Conservation (phyloP, 2,113 vertebrate species). For the Phrynocephalus versicolor region DNA sequence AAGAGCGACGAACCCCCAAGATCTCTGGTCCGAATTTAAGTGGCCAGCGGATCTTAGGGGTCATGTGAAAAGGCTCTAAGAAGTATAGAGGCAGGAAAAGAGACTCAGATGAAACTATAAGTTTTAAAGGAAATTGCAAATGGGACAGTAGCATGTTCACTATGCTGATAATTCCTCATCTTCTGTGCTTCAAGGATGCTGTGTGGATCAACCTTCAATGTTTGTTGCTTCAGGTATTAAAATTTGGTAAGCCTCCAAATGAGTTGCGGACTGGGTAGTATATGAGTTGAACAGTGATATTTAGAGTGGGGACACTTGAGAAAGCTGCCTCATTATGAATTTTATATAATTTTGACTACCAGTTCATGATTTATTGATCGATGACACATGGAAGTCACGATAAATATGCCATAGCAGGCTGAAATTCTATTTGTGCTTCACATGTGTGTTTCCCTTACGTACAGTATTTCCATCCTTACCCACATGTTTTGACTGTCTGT, state of each 20-base stretch:
- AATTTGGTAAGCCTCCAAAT: neutral
- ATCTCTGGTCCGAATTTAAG: no score
- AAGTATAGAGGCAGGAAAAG: neutral
- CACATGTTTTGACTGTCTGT: constrained; percentile 41
- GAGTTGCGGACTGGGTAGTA: neutral
- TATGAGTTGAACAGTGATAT: neutral
- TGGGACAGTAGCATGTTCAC: neutral
- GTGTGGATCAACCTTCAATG: neutral
- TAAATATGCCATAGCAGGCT: neutral
- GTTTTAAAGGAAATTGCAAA: neutral
- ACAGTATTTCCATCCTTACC: constrained; percentile 11
- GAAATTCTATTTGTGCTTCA: constrained; percentile 3
- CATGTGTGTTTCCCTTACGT: neutral
- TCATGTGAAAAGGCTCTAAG: no score
- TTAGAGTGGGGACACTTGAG: neutral
- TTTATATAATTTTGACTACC: constrained; percentile 28
- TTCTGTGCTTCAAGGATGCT: no score
- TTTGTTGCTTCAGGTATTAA: neutral
- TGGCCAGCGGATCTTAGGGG: no score
- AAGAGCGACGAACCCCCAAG: no score
- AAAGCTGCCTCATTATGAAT: constrained; percentile 2
- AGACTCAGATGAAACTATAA: neutral
- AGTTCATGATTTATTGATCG: constrained; percentile 51
- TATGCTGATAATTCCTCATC: neutral
- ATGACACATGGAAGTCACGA: constrained; percentile 18